Conservation (phyloP, 2,113 vertebrate species). For the Taxidea taxus region DNA sequence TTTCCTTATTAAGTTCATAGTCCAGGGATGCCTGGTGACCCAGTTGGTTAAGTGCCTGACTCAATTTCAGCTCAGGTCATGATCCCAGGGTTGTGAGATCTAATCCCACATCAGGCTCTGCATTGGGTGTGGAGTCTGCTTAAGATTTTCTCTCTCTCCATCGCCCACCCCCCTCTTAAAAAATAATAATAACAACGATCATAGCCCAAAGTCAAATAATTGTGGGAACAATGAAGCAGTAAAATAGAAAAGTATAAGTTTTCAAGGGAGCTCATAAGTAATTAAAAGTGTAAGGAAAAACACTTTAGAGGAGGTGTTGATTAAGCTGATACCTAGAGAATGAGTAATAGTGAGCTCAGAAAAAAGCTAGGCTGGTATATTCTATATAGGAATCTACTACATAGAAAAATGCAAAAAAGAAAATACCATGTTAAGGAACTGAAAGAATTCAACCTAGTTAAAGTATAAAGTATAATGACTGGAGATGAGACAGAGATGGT, state of each 20-base stretch:
- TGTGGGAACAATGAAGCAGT: neutral
- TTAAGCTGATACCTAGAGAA: neutral
- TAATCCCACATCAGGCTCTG: neutral
- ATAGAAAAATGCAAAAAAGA: neutral
- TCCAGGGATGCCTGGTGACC: neutral
- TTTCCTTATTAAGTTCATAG: neutral
- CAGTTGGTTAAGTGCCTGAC: neutral
- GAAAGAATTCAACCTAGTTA: neutral
- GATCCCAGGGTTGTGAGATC: neutral
- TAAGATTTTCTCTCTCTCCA: neutral
- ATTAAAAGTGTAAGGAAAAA: neutral
- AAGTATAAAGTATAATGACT: neutral
- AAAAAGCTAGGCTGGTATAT: neutral
- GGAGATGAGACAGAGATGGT: neutral
- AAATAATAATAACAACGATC: neutral
- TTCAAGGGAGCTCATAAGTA: neutral
- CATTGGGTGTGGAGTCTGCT: neutral
- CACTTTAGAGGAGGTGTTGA: neutral
- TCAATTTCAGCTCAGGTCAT: neutral
- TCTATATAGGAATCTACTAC: neutral
- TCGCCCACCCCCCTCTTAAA: neutral
- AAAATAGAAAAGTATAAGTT: neutral
- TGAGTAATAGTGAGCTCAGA: neutral
- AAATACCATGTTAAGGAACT: neutral
- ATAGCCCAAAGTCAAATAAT: neutral